Conservation (phyloP, 1,140 invertebrate species). For the Drosophila ficusphila region DNA sequence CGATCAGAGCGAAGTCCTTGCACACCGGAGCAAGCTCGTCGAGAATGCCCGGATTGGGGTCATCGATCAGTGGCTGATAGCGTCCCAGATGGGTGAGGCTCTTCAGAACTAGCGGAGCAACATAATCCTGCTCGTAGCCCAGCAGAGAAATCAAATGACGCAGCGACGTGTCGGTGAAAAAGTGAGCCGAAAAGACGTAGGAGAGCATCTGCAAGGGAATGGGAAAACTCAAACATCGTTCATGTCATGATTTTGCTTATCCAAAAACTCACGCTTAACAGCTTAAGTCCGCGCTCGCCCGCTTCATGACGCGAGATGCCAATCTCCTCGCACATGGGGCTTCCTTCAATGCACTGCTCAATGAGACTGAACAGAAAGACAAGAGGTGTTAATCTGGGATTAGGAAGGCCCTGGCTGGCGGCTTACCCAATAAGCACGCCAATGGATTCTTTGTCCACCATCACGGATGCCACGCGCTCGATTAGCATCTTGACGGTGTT, state of each 20-base stretch:
- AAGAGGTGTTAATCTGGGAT: neutral
- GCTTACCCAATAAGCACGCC: conserved; percentile 89
- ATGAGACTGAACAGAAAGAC: conserved; percentile 54
- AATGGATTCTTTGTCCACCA: conserved; percentile 96
- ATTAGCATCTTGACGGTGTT: conserved; percentile 97
- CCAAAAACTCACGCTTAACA: conserved; percentile 87
- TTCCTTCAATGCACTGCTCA: conserved; percentile 79
- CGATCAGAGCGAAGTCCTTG: conserved; percentile 93
- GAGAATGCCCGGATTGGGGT: conserved; percentile 85
- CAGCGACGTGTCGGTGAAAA: conserved; percentile 93
- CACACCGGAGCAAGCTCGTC: conserved; percentile 92
- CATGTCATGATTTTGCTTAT: neutral
- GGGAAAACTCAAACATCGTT: neutral
- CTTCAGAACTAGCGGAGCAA: conserved; percentile 92
- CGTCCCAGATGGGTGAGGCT: conserved; percentile 95
- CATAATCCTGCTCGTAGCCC: conserved; percentile 91
- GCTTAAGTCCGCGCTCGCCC: conserved; percentile 91
- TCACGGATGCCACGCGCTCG: conserved; percentile 96
- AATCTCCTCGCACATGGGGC: conserved; percentile 86
- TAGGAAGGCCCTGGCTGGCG: neutral
- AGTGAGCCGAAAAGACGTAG: conserved; percentile 96
- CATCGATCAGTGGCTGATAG: conserved; percentile 90
- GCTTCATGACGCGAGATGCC: conserved; percentile 91
- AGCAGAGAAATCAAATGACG: conserved; percentile 92
- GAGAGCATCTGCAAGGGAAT: conserved; percentile 86